phyloP scores from a whole-genome alignment of 2,797 vertebrate species.

The Poliocrania exsul region DNA sequence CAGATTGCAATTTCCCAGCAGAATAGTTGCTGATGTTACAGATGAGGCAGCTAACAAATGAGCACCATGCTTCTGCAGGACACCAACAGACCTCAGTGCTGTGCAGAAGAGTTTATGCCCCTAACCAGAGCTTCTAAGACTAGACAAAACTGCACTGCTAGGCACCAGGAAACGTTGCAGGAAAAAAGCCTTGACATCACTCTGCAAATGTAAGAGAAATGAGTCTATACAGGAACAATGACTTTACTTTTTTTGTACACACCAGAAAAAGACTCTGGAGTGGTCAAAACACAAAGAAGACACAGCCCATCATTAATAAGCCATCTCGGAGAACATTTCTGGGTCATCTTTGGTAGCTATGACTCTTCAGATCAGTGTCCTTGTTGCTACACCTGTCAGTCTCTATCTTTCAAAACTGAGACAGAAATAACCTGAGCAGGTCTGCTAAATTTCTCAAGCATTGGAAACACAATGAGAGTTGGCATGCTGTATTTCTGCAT shows the following conservation, averaged over 20 bases:
- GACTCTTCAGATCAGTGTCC: background rate
- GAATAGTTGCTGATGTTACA: background rate
- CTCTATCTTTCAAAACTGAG: background rate
- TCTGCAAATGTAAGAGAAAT: background rate
- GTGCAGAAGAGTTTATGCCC: background rate
- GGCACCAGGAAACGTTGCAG: background rate
- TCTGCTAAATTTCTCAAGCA: background rate
- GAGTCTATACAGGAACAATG: background rate
- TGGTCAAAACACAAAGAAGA: background rate
- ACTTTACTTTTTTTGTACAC: background rate
- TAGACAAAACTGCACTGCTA: background rate
- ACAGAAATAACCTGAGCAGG: constrained; percentile 2
- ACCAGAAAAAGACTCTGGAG: background rate
- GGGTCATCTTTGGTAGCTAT: background rate
- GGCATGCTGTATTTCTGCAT: background rate
- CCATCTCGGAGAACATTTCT: background rate
- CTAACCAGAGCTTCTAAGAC: background rate
- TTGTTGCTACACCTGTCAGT: background rate
- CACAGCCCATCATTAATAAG: background rate
- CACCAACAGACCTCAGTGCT: background rate
- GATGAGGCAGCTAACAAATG: background rate
- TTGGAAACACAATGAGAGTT: background rate
- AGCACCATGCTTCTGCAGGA: background rate
- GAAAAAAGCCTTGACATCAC: background rate
- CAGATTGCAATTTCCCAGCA: rapidly evolving